Evolutionary conservation across 2,113 vertebrate genomes (phyloP).

Genomic region (Xiphias gladius): DNA sequence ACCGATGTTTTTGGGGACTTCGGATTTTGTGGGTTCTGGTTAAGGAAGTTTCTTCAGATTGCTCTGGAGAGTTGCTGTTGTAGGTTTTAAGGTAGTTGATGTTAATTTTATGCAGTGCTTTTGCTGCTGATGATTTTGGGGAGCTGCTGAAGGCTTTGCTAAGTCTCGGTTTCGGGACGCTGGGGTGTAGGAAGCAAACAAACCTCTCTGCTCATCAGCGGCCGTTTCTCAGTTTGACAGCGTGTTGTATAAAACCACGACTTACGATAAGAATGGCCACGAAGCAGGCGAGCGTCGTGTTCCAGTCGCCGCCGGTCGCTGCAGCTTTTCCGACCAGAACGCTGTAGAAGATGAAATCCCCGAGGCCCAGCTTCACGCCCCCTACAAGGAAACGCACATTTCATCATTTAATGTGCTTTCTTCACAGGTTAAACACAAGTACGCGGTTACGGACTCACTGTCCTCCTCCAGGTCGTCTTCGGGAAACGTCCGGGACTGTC

Average conservation of each 20-base stretch:
- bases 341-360: constrained; percentile 99
- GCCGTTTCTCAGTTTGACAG: neutral
- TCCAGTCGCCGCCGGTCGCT: constrained; percentile 95
- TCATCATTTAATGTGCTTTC: too few relatives aligned
- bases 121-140: too few relatives aligned
- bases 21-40: too few relatives aligned
- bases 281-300: constrained; percentile 96
- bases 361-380: constrained; percentile 96
- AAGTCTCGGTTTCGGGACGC: too few relatives aligned
- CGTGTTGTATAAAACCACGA: neutral
- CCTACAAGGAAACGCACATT: constrained; percentile 83
- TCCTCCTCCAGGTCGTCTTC: constrained; percentile 92
- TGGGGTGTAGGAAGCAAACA: too few relatives aligned
- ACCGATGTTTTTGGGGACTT: too few relatives aligned
- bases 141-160: too few relatives aligned
- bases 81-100: too few relatives aligned
- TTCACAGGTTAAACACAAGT: neutral
- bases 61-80: too few relatives aligned
- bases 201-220: too few relatives aligned
- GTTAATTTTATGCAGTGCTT: too few relatives aligned
- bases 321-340: constrained; percentile 98
- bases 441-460: constrained; percentile 89
- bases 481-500: constrained; percentile 58
- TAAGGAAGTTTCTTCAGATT: too few relatives aligned
- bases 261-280: constrained; percentile 97